Percentiles rank a stretch among this genome's conserved stretches.
phyloP scores from a whole-genome alignment of 2,888 invertebrate species.

The Callimorpha dominula region DNA sequence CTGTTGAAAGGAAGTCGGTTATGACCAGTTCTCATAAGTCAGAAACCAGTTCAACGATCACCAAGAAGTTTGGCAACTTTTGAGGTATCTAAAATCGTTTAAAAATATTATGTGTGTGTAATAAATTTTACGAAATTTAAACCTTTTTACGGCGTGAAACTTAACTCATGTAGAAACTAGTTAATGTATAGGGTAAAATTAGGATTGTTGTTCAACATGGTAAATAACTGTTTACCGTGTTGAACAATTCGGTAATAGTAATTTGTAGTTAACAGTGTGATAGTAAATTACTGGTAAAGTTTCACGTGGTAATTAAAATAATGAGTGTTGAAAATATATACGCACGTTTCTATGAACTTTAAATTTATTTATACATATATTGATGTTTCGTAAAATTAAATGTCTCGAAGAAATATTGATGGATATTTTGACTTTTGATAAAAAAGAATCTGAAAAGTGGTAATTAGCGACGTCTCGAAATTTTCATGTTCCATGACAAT shows the following conservation, averaged over 20 bases:
- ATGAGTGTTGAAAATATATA: constrained; percentile 43
- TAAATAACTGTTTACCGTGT: neutral
- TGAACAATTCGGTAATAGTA: neutral
- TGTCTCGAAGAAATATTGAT: constrained; percentile 24
- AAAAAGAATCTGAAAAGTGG: neutral
- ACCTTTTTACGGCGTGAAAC: constrained; percentile 16
- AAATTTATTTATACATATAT: constrained; percentile 43
- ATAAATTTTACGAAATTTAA: neutral
- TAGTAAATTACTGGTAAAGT: constrained; percentile 14
- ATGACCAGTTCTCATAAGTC: constrained; percentile 88
- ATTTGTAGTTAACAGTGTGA: neutral
- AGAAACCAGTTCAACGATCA: constrained; percentile 85
- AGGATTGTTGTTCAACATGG: constrained; percentile 3
- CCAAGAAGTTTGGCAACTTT: constrained; percentile 85
- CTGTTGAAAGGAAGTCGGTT: constrained; percentile 89
- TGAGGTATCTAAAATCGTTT: constrained; percentile 60
- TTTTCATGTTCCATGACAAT: neutral
- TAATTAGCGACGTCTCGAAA: constrained; percentile 4
- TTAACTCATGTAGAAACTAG: neutral
- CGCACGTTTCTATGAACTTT: constrained; percentile 36
- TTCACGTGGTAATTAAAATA: constrained; percentile 22
- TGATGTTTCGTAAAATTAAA: neutral
- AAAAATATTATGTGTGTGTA: constrained; percentile 29
- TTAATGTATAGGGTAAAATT: constrained; percentile 6
- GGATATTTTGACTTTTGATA: constrained; percentile 30